phyloP scores from a whole-genome alignment of 2,888 invertebrate genomes.

The Lumbricus terrestris region DNA sequence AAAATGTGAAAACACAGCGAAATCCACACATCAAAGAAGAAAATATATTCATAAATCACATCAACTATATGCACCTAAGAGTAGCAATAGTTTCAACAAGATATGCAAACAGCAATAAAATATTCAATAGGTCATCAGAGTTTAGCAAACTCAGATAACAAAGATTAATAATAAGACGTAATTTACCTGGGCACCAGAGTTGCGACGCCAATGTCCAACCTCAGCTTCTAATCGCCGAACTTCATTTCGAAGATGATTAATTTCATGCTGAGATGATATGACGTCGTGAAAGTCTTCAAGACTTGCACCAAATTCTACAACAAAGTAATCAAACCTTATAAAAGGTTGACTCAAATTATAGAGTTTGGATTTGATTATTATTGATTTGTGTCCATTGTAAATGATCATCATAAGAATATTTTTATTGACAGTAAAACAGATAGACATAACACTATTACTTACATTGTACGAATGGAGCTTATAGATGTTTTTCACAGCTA shows the following conservation, averaged over 20 bases:
- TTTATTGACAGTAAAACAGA: no score
- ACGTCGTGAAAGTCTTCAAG: conserved; percentile 54
- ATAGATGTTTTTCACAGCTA: no score
- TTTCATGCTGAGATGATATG: conserved; percentile 55
- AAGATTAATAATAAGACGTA: background rate
- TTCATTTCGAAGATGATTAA: conserved; percentile 51
- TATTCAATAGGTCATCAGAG: background rate
- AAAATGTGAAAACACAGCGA: no score
- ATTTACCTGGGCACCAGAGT: background rate
- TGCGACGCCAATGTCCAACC: conserved; percentile 46
- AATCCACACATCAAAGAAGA: background rate
- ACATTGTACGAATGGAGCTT: no score
- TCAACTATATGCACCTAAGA: background rate
- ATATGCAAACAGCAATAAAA: background rate
- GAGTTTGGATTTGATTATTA: background rate
- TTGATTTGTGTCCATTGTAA: background rate
- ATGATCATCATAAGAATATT: no score
- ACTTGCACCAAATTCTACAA: conserved; percentile 30
- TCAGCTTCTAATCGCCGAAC: conserved; percentile 48
- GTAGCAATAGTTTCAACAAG: background rate
- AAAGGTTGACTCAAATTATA: background rate
- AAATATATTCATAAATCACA: background rate
- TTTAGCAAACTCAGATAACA: background rate
- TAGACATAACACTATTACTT: no score
- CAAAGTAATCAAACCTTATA: background rate